Evolutionary conservation across 2,113 vertebrate species (phyloP).

Genomic region (Amblyopsis rosae): DNA sequence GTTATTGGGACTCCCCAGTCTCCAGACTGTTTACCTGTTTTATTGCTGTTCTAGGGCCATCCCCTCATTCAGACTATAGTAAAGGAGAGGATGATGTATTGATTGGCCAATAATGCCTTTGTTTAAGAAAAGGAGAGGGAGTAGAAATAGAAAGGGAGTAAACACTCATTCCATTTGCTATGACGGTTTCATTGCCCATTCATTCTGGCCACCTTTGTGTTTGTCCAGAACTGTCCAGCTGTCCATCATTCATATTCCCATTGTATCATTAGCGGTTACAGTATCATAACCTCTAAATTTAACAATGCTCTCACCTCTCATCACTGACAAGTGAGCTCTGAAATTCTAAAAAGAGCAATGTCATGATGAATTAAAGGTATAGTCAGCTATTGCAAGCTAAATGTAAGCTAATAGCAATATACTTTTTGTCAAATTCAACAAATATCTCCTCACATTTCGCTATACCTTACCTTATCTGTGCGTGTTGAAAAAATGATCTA

Average conservation of each 20-base stretch:
- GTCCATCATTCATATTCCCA: background rate
- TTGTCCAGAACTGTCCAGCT: background rate
- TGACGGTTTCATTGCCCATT: background rate
- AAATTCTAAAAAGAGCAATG: background rate
- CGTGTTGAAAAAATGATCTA: too few relatives aligned
- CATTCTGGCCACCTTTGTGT: background rate
- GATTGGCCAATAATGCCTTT: constrained; percentile 12
- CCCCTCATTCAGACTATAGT: background rate
- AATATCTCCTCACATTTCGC: too few relatives aligned
- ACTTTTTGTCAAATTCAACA: too few relatives aligned
- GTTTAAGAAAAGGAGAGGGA: constrained; percentile 4
- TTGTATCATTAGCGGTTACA: background rate
- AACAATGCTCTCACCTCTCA: background rate
- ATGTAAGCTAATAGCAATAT: too few relatives aligned
- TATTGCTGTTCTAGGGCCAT: constrained; percentile 30
- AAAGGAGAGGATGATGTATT: constrained; percentile 16
- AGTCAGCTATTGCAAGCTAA: too few relatives aligned
- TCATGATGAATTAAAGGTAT: constrained; percentile 9
- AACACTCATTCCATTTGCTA: constrained; percentile 1
- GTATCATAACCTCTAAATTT: background rate
- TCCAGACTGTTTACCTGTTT: constrained; percentile 35
- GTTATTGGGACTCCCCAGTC: constrained; percentile 33
- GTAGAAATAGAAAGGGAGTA: background rate
- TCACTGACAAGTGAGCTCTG: background rate
- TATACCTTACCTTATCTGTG: too few relatives aligned